Conservation (phyloP, 2,113 vertebrate species). For the Cyprinodon variegatus region DNA sequence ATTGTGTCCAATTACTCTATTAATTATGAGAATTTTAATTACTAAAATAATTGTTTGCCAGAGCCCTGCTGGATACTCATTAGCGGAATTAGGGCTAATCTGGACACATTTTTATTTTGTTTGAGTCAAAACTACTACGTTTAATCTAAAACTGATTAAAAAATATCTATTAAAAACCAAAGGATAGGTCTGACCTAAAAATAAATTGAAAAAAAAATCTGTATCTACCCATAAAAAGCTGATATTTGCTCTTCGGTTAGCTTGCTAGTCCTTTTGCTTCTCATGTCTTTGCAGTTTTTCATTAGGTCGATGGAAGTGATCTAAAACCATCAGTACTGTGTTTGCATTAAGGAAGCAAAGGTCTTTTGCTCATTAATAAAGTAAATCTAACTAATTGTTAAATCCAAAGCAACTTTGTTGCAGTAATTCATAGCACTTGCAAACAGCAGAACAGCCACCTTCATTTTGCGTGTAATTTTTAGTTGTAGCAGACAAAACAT, state of each 20-base stretch:
- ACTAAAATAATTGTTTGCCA: too few species aligned
- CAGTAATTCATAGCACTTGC: background rate
- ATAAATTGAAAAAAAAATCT: background rate
- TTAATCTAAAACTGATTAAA: background rate
- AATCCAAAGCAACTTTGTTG: background rate
- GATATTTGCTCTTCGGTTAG: background rate
- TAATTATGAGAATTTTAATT: too few species aligned
- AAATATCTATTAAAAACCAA: background rate
- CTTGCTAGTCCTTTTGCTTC: background rate
- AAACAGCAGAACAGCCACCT: background rate
- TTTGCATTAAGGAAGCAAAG: background rate
- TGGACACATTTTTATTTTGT: background rate
- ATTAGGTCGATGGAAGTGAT: background rate
- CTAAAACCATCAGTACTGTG: background rate
- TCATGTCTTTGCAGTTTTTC: background rate
- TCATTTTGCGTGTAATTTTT: background rate
- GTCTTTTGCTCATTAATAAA: background rate
- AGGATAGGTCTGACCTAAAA: background rate
- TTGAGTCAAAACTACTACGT: background rate
- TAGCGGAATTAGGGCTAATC: too few species aligned
- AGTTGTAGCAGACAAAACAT: background rate
- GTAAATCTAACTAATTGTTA: background rate
- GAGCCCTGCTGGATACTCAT: too few species aligned
- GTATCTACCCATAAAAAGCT: background rate
- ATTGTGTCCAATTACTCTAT: too few species aligned